Evolutionary conservation across 2,888 invertebrate genomes (phyloP), one percentile per base, ranked within the genome.

Genomic region (Hypena proboscidalis): DNA sequence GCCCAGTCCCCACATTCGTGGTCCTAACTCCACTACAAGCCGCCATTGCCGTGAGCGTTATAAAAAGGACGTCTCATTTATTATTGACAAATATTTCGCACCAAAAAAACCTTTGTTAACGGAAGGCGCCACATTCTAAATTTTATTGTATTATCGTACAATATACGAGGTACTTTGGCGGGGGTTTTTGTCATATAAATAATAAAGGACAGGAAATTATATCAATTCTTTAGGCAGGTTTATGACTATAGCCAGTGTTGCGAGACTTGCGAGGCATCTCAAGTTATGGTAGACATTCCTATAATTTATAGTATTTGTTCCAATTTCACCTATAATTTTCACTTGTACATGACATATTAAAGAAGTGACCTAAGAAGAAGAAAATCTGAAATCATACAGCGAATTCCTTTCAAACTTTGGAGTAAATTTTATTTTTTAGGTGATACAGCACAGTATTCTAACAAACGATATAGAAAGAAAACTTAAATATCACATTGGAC

Each of bases 51-150:
- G 64, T n/a, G n/a, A n/a, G n/a, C n/a, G 74, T 77, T 80, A 86
- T 89, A 89, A 88, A 89, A 84, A 71, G 84, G 78, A 90, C 86
- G 85, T 87, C 89, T 90, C 85, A 89, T 87, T 90, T 89, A 90
- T 88, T 90, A 88, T 89, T 90, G 85, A 89, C 87, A 90, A 89
- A 90, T 89, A 89, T 89, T 89, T 88, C 87, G 84, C 85, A 74
- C 72, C 70, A 61, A 83, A 85, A 85, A 80, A 85, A 79, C 71
- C 72, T 71, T 75, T 71, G 51, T 79, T 76, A 84, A 85, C 87
- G 84, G 88, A 86, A 90, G 89, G 89, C 89, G 89, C 89, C 89
- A 82, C 75, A 70, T 80, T 69, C 73, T 60, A 64, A 47, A 83
- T 77, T 83, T 82, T 80, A 84, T 83, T 82, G 77, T 80, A 74